These are phyloP conservation scores for Pterophyllum scalare DNA, from an alignment of 2,113 vertebrate genomes.

Conservation along the genomic window DNA sequence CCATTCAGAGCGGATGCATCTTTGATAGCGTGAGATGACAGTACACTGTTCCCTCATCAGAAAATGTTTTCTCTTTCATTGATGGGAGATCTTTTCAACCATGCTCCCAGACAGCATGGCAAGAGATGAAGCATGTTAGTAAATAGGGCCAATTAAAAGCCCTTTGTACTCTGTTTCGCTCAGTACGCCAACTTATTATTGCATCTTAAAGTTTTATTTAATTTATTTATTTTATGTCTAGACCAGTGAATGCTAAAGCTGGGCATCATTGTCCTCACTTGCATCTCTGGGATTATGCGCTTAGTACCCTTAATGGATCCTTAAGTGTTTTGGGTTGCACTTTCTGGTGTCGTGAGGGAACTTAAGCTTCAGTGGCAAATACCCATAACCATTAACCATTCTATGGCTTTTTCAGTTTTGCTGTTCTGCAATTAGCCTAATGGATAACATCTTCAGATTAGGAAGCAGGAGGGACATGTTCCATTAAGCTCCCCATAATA, in stretches of 20 bases:
- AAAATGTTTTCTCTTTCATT: constrained; percentile 34
- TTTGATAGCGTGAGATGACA: constrained; percentile 48
- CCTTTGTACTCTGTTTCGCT: constrained; percentile 4
- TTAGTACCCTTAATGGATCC: constrained; percentile 21
- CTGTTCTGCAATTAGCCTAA: constrained; percentile 75
- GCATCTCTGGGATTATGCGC: constrained; percentile 1
- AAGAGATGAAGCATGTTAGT: constrained; percentile 22
- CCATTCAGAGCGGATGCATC: constrained; percentile 30
- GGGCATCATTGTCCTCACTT: constrained; percentile 5
- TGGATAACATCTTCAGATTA: constrained; percentile 72
- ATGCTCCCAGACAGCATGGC: not conserved
- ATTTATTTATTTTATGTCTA: accelerated
- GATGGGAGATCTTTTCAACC: constrained; percentile 16
- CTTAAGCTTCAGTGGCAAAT: constrained; percentile 16
- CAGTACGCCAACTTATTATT: not conserved
- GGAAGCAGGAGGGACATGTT: constrained; percentile 69
- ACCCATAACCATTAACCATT: constrained; percentile 50
- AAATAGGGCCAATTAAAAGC: constrained; percentile 6
- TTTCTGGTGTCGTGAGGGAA: constrained; percentile 1
- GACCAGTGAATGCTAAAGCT: not conserved
- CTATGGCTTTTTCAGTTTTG: constrained; percentile 62
- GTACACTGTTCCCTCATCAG: constrained; percentile 24
- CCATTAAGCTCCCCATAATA: constrained; percentile 73
- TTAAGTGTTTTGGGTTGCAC: constrained; percentile 28
- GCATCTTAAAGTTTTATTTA: not conserved